These are phyloP conservation scores for Rhinoderma darwinii DNA, from an alignment of 2,113 vertebrate genomes.

Conservation along the genomic window DNA sequence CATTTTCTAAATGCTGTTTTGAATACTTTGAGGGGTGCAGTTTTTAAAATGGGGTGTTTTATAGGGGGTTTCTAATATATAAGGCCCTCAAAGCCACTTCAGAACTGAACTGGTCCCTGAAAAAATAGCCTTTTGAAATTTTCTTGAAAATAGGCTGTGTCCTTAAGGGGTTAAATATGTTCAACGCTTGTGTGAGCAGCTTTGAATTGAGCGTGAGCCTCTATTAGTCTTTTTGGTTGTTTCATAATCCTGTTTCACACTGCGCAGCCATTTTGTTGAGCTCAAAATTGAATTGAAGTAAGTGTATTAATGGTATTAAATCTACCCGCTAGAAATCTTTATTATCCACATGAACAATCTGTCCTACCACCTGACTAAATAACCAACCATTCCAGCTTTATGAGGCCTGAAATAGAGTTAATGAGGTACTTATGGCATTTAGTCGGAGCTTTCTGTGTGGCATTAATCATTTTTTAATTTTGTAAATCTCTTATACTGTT, in stretches of 20 bases:
- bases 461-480: constrained; percentile 48
- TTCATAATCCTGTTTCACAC: background rate
- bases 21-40: too few species aligned
- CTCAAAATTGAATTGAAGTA: background rate
- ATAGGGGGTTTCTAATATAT: too few species aligned
- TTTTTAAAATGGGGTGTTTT: too few species aligned
- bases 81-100: too few species aligned
- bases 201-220: background rate
- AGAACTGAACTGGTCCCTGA: too few species aligned
- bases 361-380: constrained; percentile 37
- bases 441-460: constrained; percentile 29
- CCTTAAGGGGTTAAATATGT: too few species aligned
- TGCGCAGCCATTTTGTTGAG: background rate
- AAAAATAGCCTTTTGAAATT: too few species aligned
- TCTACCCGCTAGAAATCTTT: constrained; percentile 1
- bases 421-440: constrained; percentile 3
- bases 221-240: background rate
- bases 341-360: constrained; percentile 1
- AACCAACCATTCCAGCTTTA: constrained; percentile 22
- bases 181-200: background rate
- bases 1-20: too few species aligned
- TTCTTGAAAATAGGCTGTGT: too few species aligned
- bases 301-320: constrained; percentile 10
- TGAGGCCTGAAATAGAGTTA: constrained; percentile 6
- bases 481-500: background rate